Percentiles rank a stretch among this genome's conserved stretches.
phyloP scores from a whole-genome alignment of 2,113 vertebrate species.

The Poeciliopsis retropinna region DNA sequence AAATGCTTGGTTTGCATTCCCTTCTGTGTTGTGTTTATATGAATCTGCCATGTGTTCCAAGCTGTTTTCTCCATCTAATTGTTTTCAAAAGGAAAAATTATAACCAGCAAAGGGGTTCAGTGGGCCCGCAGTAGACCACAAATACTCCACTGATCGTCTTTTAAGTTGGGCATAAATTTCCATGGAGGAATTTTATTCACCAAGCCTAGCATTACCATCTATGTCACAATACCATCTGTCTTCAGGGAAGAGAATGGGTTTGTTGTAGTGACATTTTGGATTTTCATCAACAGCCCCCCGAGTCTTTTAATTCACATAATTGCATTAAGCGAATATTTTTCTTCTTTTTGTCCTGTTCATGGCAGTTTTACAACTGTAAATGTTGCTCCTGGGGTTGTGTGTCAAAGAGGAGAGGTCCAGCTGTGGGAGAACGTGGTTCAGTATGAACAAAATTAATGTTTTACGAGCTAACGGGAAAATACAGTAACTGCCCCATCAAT shows the following conservation, averaged over 20 bases:
- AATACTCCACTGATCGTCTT: conserved; percentile 40
- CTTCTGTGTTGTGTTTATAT: conserved; percentile 50
- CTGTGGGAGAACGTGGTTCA: conserved; percentile 21
- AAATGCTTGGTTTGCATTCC: conserved; percentile 43
- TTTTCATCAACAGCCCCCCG: conserved; percentile 32
- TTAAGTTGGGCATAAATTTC: conserved; percentile 46
- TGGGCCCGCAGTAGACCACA: conserved; percentile 44
- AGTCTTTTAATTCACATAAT: conserved; percentile 56
- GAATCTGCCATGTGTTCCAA: conserved; percentile 65
- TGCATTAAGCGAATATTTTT: conserved; percentile 29
- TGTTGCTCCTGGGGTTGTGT: conserved; percentile 22
- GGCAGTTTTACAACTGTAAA: conserved; percentile 33
- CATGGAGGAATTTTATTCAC: conserved; percentile 20
- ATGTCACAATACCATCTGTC: conserved; percentile 54
- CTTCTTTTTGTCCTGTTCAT: conserved; percentile 46
- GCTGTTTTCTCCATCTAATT: conserved; percentile 53
- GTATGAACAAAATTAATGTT: conserved; percentile 20
- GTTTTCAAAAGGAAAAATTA: conserved; percentile 55
- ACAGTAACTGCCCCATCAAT: conserved; percentile 38
- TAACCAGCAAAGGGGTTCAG: conserved; percentile 27
- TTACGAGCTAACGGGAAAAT: conserved; percentile 16
- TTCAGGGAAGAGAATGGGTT: conserved; percentile 40
- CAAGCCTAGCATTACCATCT: conserved; percentile 30
- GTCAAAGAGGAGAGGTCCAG: conserved; percentile 30
- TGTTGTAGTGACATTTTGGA: conserved; percentile 49